phyloP scores from a whole-genome alignment of 2,797 vertebrate species.

The Kryptolebias ocellatus region DNA sequence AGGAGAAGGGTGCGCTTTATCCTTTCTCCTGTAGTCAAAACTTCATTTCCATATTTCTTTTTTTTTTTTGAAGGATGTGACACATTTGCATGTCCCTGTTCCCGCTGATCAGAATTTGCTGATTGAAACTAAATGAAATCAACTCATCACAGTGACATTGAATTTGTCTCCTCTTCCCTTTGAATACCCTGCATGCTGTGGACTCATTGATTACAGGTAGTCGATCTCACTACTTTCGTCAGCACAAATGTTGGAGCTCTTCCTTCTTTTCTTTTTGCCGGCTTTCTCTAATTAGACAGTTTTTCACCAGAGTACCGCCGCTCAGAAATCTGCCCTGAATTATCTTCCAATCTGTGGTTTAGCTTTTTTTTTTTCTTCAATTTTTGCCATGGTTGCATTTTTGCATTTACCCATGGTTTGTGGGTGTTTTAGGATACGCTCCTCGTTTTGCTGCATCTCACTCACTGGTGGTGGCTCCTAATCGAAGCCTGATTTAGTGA shows the following conservation, averaged over 20 bases:
- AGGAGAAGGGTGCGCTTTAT: conserved; percentile 74
- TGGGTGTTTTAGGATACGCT: conserved; percentile 69
- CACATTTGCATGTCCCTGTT: conserved; percentile 80
- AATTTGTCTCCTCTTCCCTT: conserved; percentile 73
- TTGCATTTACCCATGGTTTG: conserved; percentile 65
- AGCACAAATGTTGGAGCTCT: conserved; percentile 75
- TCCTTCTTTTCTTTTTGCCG: conserved; percentile 38
- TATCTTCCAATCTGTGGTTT: conserved; percentile 78
- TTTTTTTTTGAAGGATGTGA: conserved; percentile 72
- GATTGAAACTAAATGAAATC: conserved; percentile 83
- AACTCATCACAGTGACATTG: conserved; percentile 78
- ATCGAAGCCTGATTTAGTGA: conserved; percentile 83
- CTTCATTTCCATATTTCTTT: conserved; percentile 79
- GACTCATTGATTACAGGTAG: conserved; percentile 82
- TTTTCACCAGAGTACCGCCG: conserved; percentile 61
- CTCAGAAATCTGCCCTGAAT: conserved; percentile 72
- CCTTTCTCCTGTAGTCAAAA: conserved; percentile 75
- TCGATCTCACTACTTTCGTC: conserved; percentile 77
- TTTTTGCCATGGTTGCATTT: conserved; percentile 78
- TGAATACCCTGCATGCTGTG: conserved; percentile 69
- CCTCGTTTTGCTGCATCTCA: conserved; percentile 46
- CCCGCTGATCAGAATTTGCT: conserved; percentile 82
- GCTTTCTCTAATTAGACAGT: conserved; percentile 71
- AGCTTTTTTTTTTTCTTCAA: conserved; percentile 47
- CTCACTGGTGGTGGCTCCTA: conserved; percentile 61